Conservation (phyloP, 1,140 invertebrate genomes). For the Maconellicoccus hirsutus region DNA sequence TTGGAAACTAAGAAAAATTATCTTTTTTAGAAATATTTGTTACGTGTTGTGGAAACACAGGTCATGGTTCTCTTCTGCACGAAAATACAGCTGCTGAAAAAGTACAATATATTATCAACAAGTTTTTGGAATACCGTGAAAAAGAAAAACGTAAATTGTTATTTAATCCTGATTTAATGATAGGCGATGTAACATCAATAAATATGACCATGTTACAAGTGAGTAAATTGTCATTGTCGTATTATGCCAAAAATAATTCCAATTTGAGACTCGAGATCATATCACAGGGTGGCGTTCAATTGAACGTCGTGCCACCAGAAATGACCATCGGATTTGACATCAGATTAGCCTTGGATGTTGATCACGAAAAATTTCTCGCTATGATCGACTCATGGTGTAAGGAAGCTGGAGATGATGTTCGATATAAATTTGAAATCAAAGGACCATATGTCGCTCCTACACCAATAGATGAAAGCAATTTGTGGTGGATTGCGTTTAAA, state of each 20-base stretch:
- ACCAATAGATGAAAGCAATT: conserved; percentile 53
- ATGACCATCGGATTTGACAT: conserved; percentile 68
- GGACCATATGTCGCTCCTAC: conserved; percentile 50
- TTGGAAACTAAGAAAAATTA: too few species aligned
- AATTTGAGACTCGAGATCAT: too few species aligned
- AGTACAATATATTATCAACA: conserved; percentile 58
- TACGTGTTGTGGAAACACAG: conserved; percentile 62
- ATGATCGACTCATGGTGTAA: conserved; percentile 63
- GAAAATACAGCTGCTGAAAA: conserved; percentile 77
- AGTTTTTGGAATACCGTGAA: conserved; percentile 59
- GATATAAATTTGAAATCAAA: conserved; percentile 59
- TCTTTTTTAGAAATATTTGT: conserved; percentile 49
- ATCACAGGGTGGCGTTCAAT: conserved; percentile 69
- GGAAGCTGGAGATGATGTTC: conserved; percentile 67
- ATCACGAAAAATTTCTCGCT: conserved; percentile 57
- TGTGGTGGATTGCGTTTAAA: conserved; percentile 73
- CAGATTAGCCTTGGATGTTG: conserved; percentile 56
- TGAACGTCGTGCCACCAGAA: conserved; percentile 78
- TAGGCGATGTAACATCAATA: conserved; percentile 77
- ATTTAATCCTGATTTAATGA: conserved; percentile 46
- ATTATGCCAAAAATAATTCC: neutral
- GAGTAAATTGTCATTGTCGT: too few species aligned
- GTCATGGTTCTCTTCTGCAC: conserved; percentile 75
- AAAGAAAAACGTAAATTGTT: conserved; percentile 52
- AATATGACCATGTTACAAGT: conserved; percentile 79